These are phyloP conservation scores for Cataglyphis cursor DNA, from an alignment of 2,888 invertebrate genomes.

Conservation along the genomic window DNA sequence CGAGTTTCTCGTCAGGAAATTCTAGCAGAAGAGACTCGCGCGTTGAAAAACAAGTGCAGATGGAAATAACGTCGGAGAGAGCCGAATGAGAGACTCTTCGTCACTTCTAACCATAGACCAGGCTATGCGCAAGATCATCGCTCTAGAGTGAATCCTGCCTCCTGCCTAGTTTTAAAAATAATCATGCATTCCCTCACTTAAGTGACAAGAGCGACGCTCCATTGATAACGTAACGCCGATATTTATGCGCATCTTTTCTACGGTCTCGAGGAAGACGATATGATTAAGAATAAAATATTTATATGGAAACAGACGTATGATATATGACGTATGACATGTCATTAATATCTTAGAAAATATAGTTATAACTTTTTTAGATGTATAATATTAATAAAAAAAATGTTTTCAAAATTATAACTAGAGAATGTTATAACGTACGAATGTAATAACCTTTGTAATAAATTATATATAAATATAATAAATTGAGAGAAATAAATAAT, in stretches of 20 bases:
- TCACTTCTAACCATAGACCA: constrained; percentile 12
- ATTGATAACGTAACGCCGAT: constrained; percentile 26
- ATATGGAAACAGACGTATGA: not conserved
- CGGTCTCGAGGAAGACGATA: not conserved
- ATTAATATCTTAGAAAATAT: not conserved
- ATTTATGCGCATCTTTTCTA: constrained; percentile 22
- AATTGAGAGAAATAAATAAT: not conserved
- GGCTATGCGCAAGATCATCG: constrained; percentile 18
- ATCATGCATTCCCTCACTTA: constrained; percentile 35
- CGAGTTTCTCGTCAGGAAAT: constrained; percentile 49
- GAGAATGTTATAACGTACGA: not conserved
- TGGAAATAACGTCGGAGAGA: constrained; percentile 45
- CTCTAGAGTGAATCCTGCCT: constrained; percentile 38
- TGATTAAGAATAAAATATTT: constrained; percentile 3
- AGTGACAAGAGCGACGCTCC: constrained; percentile 33
- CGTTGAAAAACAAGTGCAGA: constrained; percentile 41
- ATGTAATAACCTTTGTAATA: no score
- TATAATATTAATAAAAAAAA: not conserved
- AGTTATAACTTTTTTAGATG: not conserved
- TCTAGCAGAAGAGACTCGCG: constrained; percentile 22
- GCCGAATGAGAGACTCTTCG: constrained; percentile 30
- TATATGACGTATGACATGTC: no score
- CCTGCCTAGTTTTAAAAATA: constrained; percentile 47
- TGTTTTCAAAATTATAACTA: not conserved
- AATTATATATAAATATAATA: not conserved